Evolutionary conservation across 2,797 vertebrate genomes (phyloP), one percentile per base, ranked within the genome.

Genomic region (Acrocephalus scirpaceus): DNA sequence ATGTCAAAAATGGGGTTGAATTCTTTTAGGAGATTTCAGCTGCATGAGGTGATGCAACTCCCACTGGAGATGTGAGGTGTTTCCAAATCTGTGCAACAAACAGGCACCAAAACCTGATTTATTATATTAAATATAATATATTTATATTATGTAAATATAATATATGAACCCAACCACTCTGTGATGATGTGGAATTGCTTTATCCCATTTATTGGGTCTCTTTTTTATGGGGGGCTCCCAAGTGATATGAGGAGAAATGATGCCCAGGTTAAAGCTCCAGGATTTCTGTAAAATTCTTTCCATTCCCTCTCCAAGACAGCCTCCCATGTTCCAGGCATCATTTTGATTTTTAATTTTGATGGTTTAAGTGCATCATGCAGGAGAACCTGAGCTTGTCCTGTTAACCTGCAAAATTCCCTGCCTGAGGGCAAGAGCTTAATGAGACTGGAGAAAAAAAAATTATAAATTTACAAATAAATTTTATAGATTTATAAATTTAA

Each of bases 161-260:
- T 38, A 11, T 38, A 38, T 11, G 10, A 38, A 12, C 38, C 38
- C 38, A 12, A 38, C 38, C 38, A 38, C 38, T 38, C 11, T 38
- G 38, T 38, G 38, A 38, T 38, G 38, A 11, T 10, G 38, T 38
- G 38, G 53, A 54, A 30, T 5, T n/a, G 20, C 32, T 92, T 88
- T 67, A 48, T 83, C 53, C n/a, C 13, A 14, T 83, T 57, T 45
- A 32, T 76, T 56, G 2, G 11, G 20, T 45, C 3, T 20, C 11
- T 16, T n/a, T 69, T 71, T 71, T 14, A 27, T 34, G 40, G 27
- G 13, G 12, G 1, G 7, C 1, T 60, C 45, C 22, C 45, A 76
- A 2, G 5, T 38, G 6, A 29, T 32, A 30, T 2, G 2, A 10
- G 22, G 13, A 42, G 6, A 73, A 53, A 0, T 5, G 6, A 16